These are phyloP conservation scores for Ctenosaura bakeri DNA, from an alignment of 2,797 vertebrate species.

Conservation along the genomic window DNA sequence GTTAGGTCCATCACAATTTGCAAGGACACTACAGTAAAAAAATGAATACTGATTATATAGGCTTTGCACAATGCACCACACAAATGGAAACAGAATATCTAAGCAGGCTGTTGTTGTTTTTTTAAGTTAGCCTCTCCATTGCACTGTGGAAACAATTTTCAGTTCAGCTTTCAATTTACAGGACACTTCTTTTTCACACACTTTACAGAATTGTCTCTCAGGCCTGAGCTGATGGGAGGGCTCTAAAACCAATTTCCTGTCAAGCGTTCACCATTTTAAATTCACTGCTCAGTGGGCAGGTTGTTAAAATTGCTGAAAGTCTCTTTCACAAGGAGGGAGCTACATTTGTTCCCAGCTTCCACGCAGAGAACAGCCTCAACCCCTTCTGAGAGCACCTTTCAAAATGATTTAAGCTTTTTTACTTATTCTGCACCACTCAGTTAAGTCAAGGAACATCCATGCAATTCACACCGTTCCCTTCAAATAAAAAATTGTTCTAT, in stretches of 20 bases:
- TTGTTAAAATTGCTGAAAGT: slow-evolving; percentile 38
- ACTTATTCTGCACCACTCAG: slow-evolving; percentile 5
- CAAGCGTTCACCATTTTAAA: slow-evolving; percentile 23
- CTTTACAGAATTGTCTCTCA: slow-evolving; percentile 26
- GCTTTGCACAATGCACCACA: slow-evolving; percentile 8
- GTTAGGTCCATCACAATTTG: slow-evolving; percentile 40
- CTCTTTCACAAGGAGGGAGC: slow-evolving; percentile 2
- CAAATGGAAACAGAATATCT: neutral
- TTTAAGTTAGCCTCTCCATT: neutral
- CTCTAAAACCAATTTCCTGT: slow-evolving; percentile 44
- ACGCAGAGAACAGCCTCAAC: slow-evolving; percentile 27
- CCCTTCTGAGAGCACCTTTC: slow-evolving; percentile 29
- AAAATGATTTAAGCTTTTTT: slow-evolving; percentile 40
- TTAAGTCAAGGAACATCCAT: neutral
- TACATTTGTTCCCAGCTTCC: neutral
- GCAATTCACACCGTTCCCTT: neutral
- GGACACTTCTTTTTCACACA: slow-evolving; percentile 20
- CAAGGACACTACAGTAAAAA: slow-evolving; percentile 2
- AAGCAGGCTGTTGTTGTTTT: neutral
- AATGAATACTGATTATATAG: slow-evolving; percentile 20
- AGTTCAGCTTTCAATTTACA: neutral
- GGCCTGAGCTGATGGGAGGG: slow-evolving; percentile 17
- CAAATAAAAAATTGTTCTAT: slow-evolving; percentile 41
- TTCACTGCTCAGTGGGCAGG: slow-evolving; percentile 21
- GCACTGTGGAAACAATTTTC: slow-evolving; percentile 17